Percentiles rank a stretch among this genome's conserved stretches.
Conservation (phyloP, 2,888 invertebrate species). For the Penaeus monodon region DNA sequence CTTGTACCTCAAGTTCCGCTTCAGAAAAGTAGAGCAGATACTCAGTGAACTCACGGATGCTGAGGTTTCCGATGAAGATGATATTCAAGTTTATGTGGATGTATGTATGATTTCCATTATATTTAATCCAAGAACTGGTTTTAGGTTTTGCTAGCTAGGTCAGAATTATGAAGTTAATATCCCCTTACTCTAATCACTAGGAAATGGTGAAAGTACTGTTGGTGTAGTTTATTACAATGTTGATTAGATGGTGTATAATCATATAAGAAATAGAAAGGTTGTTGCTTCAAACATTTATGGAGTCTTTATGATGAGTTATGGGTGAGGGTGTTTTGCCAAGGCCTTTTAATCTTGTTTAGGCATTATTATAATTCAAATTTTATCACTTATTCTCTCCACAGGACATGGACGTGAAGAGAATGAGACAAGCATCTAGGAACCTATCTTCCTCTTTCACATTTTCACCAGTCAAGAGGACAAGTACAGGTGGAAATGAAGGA, state of each 20-base stretch:
- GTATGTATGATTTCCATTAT: constrained; percentile 24
- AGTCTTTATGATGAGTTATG: too few species aligned
- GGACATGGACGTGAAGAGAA: constrained; percentile 52
- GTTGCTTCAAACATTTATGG: too few species aligned
- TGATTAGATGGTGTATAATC: too few species aligned
- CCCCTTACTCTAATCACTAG: too few species aligned
- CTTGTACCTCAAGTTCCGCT: constrained; percentile 44
- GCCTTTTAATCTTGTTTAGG: not conserved
- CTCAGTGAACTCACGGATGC: not conserved
- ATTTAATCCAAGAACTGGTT: too few species aligned
- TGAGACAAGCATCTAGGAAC: constrained; percentile 19
- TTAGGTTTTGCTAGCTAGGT: not conserved
- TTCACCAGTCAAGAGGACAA: constrained; percentile 14
- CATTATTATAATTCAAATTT: not conserved
- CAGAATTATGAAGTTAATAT: too few species aligned
- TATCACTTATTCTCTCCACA: not conserved
- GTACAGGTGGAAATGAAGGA: not conserved
- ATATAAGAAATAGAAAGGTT: too few species aligned
- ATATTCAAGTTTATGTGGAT: constrained; percentile 44
- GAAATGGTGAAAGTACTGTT: too few species aligned
- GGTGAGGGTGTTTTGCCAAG: not conserved
- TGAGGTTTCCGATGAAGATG: constrained; percentile 32
- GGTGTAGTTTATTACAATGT: too few species aligned
- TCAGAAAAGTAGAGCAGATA: not conserved
- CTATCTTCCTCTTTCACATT: constrained; percentile 17